Evolutionary conservation across 2,888 invertebrate species (phyloP), one percentile per base, ranked within the genome.

Genomic region (Pteria penguin): DNA sequence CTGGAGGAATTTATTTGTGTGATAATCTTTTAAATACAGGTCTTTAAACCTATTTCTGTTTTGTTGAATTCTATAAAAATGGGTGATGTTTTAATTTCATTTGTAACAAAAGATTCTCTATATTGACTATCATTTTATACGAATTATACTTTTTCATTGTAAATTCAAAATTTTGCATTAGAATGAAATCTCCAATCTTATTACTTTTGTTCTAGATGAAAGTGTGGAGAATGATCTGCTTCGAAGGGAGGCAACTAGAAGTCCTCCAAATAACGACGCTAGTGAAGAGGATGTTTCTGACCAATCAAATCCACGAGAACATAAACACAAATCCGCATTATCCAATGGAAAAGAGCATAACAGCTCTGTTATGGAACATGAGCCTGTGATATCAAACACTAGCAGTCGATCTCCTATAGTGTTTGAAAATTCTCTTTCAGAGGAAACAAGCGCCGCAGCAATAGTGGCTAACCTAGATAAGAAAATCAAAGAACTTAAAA

Each of bases 381-480:
- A 24, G 52, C 52, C 14, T 62, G 29, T 24, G 5, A 45, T 52
- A 61, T 27, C n/a, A 11, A 14, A 32, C n/a, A 18, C 36, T 33
- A 18, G 5, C 32, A 58, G 4, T 31, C 57, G 60, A 18, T 27
- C 69, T 14, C 33, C 58, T n/a, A 71, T 45, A n/a, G 22, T 71
- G 24, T 61, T 71, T 31, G 52, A 45, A 14, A 58, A 71, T 52
- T 60, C n/a, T 62, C 26, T 57, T 29, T 31, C 52, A 32, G 36
- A 36, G 72, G 75, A 14, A 76, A 66, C 24, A 72, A 76, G 29
- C 70, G 74, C 36, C 29, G 75, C 22, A 24, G 60, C 27, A 11
- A 60, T 60, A 60, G 60, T 60, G 4, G 22, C 60, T 27, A 60
- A 60, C 27, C 36, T 82, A 2, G 78, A 76, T 32, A 72, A 77